Conservation (phyloP, 1,140 invertebrate genomes). For the Rhagoletis zephyria region DNA sequence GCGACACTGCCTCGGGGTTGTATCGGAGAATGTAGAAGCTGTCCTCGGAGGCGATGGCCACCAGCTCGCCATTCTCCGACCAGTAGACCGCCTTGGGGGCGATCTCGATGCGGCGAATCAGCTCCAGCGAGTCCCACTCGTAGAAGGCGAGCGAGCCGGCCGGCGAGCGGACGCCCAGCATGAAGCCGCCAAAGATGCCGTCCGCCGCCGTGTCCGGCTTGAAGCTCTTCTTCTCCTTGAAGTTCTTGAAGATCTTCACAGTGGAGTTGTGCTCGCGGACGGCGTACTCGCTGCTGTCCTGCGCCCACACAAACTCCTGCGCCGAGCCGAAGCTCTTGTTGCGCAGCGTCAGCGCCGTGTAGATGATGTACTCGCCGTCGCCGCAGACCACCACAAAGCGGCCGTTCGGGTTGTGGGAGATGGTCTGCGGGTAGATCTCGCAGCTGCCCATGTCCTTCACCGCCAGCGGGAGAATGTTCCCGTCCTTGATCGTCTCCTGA, state of each 20-base stretch:
- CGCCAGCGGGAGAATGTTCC: conserved; percentile 92
- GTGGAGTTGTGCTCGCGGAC: conserved; percentile 92
- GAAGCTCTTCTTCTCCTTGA: conserved; percentile 96
- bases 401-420: conserved; percentile 98
- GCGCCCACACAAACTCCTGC: conserved; percentile 98
- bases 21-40: conserved; percentile 94
- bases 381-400: conserved; percentile 99
- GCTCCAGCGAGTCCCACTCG: conserved; percentile 95
- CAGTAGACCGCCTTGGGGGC: conserved; percentile 87
- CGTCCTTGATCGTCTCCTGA: conserved; percentile 90
- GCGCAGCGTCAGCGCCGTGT: conserved; percentile 97
- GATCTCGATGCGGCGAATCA: conserved; percentile 84
- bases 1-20: too few species aligned
- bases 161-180: conserved; percentile 94
- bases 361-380: conserved; percentile 99
- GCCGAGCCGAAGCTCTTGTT: conserved; percentile 99
- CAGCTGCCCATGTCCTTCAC: conserved; percentile 99
- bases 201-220: conserved; percentile 97
- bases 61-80: conserved; percentile 95
- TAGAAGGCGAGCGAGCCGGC: conserved; percentile 95
- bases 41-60: conserved; percentile 95
- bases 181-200: conserved; percentile 95
- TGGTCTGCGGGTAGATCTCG: conserved; percentile 99
- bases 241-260: conserved; percentile 97
- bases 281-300: conserved; percentile 95